Percentiles rank a stretch among this genome's conserved stretches.
Evolutionary conservation across 2,888 invertebrate species (phyloP).

Genomic region (Craniophora ligustri): DNA sequence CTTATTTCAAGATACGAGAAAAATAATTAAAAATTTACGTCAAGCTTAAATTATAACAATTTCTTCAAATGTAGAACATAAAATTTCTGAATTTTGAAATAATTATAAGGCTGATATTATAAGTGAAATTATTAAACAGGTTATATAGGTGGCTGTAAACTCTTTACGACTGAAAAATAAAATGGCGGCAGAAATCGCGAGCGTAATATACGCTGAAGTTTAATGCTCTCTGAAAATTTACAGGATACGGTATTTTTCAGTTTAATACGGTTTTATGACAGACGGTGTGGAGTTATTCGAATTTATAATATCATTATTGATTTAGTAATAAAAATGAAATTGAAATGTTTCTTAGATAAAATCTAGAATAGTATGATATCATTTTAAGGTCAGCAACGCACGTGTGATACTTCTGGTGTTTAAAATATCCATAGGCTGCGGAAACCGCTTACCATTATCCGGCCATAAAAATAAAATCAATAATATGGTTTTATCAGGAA

Average conservation of each 20-base stretch:
- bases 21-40: slow-evolving; percentile 18
- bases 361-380: no score
- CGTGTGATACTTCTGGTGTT: no score
- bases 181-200: slow-evolving; percentile 36
- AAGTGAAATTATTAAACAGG: slow-evolving; percentile 54
- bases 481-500: no score
- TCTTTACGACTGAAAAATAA: slow-evolving; percentile 54
- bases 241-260: slow-evolving; percentile 40
- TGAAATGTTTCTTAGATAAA: no score
- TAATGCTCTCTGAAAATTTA: slow-evolving; percentile 37
- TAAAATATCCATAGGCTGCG: no score
- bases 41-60: slow-evolving; percentile 15
- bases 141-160: slow-evolving; percentile 48
- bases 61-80: slow-evolving; percentile 20
- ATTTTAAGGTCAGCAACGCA: no score
- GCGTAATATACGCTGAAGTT: slow-evolving; percentile 45
- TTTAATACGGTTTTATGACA: slow-evolving; percentile 22
- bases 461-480: no score
- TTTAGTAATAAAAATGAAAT: neutral
- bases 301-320: neutral
- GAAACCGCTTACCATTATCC: no score
- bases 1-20: neutral
- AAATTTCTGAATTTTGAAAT: slow-evolving; percentile 24
- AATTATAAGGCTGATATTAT: slow-evolving; percentile 38
- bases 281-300: neutral